Evolutionary conservation across 2,888 invertebrate genomes (phyloP).

Genomic region (Drosophila birchii): DNA sequence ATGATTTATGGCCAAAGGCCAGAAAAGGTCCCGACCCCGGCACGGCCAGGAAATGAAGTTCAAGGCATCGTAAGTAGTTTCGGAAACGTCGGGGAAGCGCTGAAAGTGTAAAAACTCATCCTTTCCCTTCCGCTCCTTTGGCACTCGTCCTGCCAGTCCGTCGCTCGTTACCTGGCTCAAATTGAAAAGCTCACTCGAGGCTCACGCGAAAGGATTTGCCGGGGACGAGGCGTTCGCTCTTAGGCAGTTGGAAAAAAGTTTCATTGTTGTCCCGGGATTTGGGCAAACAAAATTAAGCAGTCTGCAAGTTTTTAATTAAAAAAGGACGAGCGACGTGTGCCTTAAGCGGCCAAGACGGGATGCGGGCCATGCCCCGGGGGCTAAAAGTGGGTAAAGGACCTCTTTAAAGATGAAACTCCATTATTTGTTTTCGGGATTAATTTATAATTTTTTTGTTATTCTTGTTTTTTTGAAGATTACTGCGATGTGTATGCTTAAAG

Average conservation of each 20-base stretch:
- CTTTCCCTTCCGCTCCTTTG: conserved; percentile 10
- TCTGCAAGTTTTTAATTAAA: conserved; percentile 81
- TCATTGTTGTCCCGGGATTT: conserved; percentile 80
- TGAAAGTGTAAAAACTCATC: conserved; percentile 66
- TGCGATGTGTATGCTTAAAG: not conserved
- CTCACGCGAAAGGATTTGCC: conserved; percentile 54
- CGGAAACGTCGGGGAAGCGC: conserved; percentile 65
- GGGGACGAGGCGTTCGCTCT: conserved; percentile 21
- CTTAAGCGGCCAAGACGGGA: conserved; percentile 65
- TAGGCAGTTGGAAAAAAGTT: conserved; percentile 64
- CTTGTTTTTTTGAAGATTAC: not conserved
- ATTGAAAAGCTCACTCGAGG: conserved; percentile 80
- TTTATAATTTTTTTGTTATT: conserved; percentile 10
- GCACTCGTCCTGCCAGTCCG: conserved; percentile 38
- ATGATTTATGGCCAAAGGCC: conserved; percentile 78
- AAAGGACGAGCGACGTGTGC: conserved; percentile 71
- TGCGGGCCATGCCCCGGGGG: conserved; percentile 39
- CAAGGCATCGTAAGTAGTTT: conserved; percentile 77
- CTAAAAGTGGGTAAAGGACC: conserved; percentile 8
- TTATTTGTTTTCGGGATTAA: conserved; percentile 19
- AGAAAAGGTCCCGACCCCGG: conserved; percentile 43
- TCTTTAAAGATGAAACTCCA: conserved; percentile 28
- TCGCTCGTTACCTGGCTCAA: conserved; percentile 73
- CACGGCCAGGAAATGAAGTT: conserved; percentile 72
- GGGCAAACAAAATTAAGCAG: conserved; percentile 81